phyloP scores from a whole-genome alignment of 2,888 invertebrate species.

The Caenorhabditis doughertyi region DNA sequence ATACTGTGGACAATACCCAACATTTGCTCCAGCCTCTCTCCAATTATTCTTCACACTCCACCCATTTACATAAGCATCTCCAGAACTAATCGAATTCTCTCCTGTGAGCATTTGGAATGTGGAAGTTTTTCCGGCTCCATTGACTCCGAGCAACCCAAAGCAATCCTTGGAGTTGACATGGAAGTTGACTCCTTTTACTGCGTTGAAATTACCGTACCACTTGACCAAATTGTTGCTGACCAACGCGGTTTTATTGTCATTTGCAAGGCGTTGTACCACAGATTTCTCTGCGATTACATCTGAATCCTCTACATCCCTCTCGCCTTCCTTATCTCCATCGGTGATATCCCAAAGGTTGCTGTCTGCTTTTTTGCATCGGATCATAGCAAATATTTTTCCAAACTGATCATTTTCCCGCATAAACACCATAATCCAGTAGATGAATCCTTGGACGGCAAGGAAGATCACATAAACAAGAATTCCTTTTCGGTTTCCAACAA shows the following conservation, averaged over 20 bases:
- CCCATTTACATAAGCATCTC: slow-evolving; percentile 77
- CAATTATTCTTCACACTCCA: slow-evolving; percentile 76
- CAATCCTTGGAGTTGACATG: slow-evolving; percentile 75
- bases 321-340: slow-evolving; percentile 25
- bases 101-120: slow-evolving; percentile 80
- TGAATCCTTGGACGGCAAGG: slow-evolving; percentile 69
- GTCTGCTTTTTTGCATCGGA: slow-evolving; percentile 37
- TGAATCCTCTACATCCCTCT: slow-evolving; percentile 70
- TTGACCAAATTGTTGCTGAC: slow-evolving; percentile 73
- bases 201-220: slow-evolving; percentile 77
- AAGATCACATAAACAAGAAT: slow-evolving; percentile 72
- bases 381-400: slow-evolving; percentile 18
- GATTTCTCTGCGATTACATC: slow-evolving; percentile 77
- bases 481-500: slow-evolving; percentile 65
- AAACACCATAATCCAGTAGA: slow-evolving; percentile 70
- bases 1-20: slow-evolving; percentile 89
- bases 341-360: slow-evolving; percentile 44
- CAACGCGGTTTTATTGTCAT: slow-evolving; percentile 54
- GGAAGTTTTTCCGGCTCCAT: slow-evolving; percentile 80
- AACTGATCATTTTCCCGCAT: slow-evolving; percentile 57
- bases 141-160: slow-evolving; percentile 79
- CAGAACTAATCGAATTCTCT: slow-evolving; percentile 75
- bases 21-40: slow-evolving; percentile 73
- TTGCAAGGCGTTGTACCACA: slow-evolving; percentile 50
- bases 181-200: slow-evolving; percentile 79